Conservation (phyloP, 2,888 invertebrate genomes). For the Cheilosia scutellata region DNA sequence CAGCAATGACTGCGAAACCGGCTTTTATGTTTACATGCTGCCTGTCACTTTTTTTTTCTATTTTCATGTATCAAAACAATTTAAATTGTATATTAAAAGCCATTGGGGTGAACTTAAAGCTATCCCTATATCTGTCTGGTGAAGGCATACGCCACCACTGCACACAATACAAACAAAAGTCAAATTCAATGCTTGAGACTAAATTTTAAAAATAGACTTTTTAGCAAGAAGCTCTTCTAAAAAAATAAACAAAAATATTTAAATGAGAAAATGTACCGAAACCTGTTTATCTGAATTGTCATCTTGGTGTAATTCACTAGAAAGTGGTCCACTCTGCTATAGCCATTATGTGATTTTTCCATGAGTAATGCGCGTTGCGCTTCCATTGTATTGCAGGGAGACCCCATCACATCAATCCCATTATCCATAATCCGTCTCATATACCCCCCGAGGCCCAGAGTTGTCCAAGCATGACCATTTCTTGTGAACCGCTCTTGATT, state of each 20-base stretch:
- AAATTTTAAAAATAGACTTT: conserved; percentile 4
- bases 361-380: conserved; percentile 34
- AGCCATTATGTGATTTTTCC: conserved; percentile 35
- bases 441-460: not conserved
- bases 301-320: not conserved
- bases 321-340: conserved; percentile 6
- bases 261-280: conserved; percentile 14
- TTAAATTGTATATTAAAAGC: too few relatives aligned
- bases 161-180: not conserved
- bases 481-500: conserved; percentile 4
- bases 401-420: too few relatives aligned
- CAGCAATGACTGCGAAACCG: too few relatives aligned
- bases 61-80: too few relatives aligned
- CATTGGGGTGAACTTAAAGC: not conserved
- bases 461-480: not conserved
- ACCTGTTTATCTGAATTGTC: not conserved
- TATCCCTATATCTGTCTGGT: not conserved
- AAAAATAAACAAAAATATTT: not conserved
- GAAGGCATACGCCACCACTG: not conserved
- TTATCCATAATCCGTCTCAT: too few relatives aligned
- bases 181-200: not conserved
- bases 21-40: too few relatives aligned
- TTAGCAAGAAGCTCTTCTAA: not conserved
- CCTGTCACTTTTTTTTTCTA: too few relatives aligned
- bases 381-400: too few relatives aligned